phyloP scores from a whole-genome alignment of 1,140 invertebrate genomes.

The Drosophila bocqueti region DNA sequence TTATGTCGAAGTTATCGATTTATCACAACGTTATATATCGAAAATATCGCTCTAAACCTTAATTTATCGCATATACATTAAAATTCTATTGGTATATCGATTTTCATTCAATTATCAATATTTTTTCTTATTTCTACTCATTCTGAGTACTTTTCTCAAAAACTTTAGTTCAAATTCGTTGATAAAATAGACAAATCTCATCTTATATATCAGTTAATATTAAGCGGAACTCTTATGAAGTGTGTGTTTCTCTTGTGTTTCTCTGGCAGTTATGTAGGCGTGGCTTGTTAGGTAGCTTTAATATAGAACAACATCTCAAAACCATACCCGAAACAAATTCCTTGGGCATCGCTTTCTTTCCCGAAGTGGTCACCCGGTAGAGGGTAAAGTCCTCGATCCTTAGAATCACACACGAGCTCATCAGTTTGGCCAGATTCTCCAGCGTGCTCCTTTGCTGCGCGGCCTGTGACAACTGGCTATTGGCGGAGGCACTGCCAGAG shows the following conservation, averaged over 20 bases:
- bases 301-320: too few species aligned
- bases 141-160: too few species aligned
- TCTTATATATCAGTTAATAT: neutral
- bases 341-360: slow-evolving; percentile 89
- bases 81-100: too few species aligned
- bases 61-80: too few species aligned
- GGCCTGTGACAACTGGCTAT: slow-evolving; percentile 61
- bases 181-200: too few species aligned
- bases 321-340: slow-evolving; percentile 92
- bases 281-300: slow-evolving; percentile 7
- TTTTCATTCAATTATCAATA: too few species aligned
- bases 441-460: slow-evolving; percentile 89
- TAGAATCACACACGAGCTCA: slow-evolving; percentile 96
- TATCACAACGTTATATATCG: too few species aligned
- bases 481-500: slow-evolving; percentile 74
- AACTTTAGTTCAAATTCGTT: too few species aligned
- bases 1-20: too few species aligned
- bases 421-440: slow-evolving; percentile 92
- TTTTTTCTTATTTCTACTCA: too few species aligned
- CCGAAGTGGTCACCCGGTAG: slow-evolving; percentile 92
- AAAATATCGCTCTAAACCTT: too few species aligned
- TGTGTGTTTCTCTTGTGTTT: slow-evolving; percentile 5
- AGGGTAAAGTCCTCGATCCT: slow-evolving; percentile 95
- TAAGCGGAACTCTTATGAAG: neutral
- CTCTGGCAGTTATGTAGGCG: slow-evolving; percentile 33